Conservation (phyloP, 2,113 vertebrate genomes). For the Dipodomys stephensi region DNA sequence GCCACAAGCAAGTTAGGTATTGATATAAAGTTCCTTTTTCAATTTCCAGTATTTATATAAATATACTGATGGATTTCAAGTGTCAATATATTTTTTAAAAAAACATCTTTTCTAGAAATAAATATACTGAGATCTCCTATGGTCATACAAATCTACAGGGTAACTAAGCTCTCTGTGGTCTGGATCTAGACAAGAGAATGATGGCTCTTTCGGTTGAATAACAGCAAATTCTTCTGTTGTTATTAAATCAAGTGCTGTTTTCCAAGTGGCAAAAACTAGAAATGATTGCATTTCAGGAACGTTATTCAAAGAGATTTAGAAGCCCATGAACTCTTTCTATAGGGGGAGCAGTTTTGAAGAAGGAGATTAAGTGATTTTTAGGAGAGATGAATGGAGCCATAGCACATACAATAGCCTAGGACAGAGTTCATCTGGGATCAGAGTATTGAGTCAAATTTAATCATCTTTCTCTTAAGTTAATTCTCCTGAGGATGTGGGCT, state of each 20-base stretch:
- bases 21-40: not conserved
- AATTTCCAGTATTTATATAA: not conserved
- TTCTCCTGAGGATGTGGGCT: not conserved
- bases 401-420: not conserved
- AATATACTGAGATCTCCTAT: not conserved
- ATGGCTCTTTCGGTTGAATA: not conserved
- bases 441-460: not conserved
- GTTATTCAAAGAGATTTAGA: not conserved
- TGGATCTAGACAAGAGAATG: not conserved
- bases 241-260: not conserved
- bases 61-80: no score
- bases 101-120: no score
- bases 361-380: not conserved
- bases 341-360: not conserved
- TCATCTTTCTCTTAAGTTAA: not conserved
- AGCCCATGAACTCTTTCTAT: not conserved
- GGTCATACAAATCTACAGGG: not conserved
- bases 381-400: not conserved
- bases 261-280: constrained; percentile 18
- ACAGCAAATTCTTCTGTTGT: not conserved
- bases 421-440: not conserved
- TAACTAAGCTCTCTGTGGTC: not conserved
- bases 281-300: not conserved
- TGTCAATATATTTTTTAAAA: no score
- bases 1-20: constrained; percentile 13